Evolutionary conservation across 2,797 vertebrate species (phyloP).

Genomic region (Poeciliopsis infans): DNA sequence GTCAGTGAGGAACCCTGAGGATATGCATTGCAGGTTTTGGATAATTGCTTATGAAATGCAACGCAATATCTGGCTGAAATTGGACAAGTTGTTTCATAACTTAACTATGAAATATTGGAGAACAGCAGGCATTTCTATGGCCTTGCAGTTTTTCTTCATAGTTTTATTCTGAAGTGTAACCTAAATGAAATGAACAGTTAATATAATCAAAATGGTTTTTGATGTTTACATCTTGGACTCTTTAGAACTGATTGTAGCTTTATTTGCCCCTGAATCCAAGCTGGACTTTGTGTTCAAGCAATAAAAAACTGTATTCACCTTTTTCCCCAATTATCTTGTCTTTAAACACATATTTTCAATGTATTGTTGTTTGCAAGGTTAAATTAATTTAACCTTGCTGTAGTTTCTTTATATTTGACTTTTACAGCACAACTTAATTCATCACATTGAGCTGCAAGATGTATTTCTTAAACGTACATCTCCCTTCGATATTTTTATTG

Average conservation of each 20-base stretch:
- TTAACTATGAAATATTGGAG: neutral
- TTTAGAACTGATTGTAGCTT: neutral
- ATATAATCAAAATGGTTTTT: neutral
- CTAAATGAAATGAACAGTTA: neutral
- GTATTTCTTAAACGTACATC: neutral
- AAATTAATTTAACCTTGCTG: neutral
- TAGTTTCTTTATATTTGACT: neutral
- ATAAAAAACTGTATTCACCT: neutral
- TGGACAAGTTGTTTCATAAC: neutral
- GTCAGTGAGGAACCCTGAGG: neutral
- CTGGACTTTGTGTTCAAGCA: neutral
- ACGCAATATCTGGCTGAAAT: neutral
- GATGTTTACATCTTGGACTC: neutral
- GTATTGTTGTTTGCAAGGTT: neutral
- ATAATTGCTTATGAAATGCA: slow-evolving; percentile 6
- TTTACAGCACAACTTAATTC: neutral
- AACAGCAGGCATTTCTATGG: neutral
- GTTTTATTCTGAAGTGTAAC: neutral
- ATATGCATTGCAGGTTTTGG: neutral
- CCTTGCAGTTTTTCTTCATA: neutral
- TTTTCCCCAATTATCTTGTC: neutral
- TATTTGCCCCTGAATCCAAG: neutral
- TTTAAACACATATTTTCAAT: neutral
- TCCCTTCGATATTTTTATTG: neutral
- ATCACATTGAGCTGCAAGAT: neutral